Evolutionary conservation across 2,113 vertebrate species (phyloP).

Genomic region (Onychostruthus taczanowskii): DNA sequence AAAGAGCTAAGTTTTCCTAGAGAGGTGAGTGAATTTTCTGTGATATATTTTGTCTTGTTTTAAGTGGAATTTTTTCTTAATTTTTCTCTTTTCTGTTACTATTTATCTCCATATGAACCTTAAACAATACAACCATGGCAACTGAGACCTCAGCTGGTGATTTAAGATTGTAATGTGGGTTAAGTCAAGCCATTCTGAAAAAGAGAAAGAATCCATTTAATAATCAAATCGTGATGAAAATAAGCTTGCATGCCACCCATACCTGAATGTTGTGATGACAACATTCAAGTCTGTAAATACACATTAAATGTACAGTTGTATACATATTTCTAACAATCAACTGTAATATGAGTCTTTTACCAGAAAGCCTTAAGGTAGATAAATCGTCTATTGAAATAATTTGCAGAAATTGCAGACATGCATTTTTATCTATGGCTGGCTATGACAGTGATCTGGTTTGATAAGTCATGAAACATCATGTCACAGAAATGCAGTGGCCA

Average conservation of each 20-base stretch:
- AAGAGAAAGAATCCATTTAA: not conserved
- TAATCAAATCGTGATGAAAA: not conserved
- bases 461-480: conserved; percentile 52
- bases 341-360: not conserved
- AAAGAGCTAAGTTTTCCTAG: not conserved
- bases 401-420: not conserved
- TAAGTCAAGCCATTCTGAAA: not conserved
- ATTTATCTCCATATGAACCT: not conserved
- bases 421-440: not conserved
- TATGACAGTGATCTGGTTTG: not conserved
- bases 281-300: not conserved
- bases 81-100: not conserved
- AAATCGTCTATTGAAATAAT: conserved; percentile 16
- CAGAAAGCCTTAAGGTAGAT: not conserved
- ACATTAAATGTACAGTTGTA: not conserved
- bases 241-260: not conserved
- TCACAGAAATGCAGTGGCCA: conserved; percentile 13
- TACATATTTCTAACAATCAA: not conserved
- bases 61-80: not conserved
- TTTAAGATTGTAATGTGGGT: not conserved
- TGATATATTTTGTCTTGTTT: not conserved
- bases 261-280: not conserved
- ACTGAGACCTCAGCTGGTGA: not conserved
- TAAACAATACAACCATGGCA: not conserved
- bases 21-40: not conserved